A percentile compares a stretch with the other conserved stretches of the same genome.
phyloP scores from a whole-genome alignment of 2,888 invertebrate genomes.

The Oscheius onirici region DNA sequence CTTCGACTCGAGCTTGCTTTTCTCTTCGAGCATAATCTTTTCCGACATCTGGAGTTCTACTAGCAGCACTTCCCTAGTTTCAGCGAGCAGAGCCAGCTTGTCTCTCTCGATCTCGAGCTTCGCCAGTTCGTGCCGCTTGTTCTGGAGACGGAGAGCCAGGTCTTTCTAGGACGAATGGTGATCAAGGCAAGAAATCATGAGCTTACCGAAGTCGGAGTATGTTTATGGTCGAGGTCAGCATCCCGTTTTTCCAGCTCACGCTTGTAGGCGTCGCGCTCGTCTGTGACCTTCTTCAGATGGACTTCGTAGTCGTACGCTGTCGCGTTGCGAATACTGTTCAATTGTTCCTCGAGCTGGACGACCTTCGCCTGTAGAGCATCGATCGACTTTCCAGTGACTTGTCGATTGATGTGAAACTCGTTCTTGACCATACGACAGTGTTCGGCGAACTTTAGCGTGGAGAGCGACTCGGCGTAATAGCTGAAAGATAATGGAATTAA shows the following conservation, averaged over 20 bases:
- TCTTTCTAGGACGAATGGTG: not conserved
- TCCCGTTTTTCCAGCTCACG: not conserved
- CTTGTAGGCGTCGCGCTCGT: slow-evolving; percentile 1
- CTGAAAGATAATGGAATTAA: slow-evolving; percentile 60
- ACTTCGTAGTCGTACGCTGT: no score
- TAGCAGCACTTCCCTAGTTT: not conserved
- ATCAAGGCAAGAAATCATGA: not conserved
- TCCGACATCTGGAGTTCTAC: not conserved
- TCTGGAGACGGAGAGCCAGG: not conserved
- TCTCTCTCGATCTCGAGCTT: not conserved
- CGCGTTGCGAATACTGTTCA: slow-evolving; percentile 19
- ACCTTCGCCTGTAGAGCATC: slow-evolving; percentile 71
- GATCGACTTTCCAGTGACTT: slow-evolving; percentile 72
- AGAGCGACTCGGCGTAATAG: slow-evolving; percentile 73
- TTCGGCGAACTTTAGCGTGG: slow-evolving; percentile 73
- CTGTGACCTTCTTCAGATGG: not conserved
- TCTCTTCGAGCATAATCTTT: not conserved
- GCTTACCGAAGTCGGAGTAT: no score
- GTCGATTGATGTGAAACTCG: slow-evolving; percentile 73
- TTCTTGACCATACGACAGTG: slow-evolving; percentile 73
- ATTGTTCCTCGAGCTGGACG: slow-evolving; percentile 59
- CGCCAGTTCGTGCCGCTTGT: not conserved
- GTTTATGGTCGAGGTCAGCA: not conserved
- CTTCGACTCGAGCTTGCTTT: no score
- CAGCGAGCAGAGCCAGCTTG: not conserved